phyloP scores from a whole-genome alignment of 2,797 vertebrate genomes.

The Pagetopsis macropterus region DNA sequence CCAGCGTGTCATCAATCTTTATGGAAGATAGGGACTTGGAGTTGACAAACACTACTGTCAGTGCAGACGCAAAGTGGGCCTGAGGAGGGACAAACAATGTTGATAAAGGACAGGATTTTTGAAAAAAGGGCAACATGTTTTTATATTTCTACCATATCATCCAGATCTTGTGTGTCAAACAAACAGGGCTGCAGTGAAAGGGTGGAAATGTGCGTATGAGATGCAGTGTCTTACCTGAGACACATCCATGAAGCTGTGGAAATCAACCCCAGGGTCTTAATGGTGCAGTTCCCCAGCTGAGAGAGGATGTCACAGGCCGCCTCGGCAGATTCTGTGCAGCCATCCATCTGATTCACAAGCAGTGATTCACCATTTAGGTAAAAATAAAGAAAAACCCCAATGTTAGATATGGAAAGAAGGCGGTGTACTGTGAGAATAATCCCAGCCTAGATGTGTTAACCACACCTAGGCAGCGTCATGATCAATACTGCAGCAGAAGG shows the following conservation, averaged over 20 bases:
- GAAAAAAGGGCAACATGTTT: background rate
- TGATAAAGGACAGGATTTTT: background rate
- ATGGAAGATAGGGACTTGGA: slow-evolving; percentile 96
- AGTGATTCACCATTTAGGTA: slow-evolving; percentile 44
- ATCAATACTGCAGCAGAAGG: slow-evolving; percentile 51
- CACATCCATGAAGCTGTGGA: slow-evolving; percentile 92
- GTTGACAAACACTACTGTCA: slow-evolving; percentile 97
- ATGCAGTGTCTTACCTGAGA: slow-evolving; percentile 83
- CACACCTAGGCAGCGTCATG: slow-evolving; percentile 22
- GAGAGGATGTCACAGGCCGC: slow-evolving; percentile 91
- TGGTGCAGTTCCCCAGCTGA: slow-evolving; percentile 91
- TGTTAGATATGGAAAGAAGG: slow-evolving; percentile 18
- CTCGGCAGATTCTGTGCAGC: slow-evolving; percentile 91
- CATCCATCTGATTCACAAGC: slow-evolving; percentile 85
- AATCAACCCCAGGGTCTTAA: slow-evolving; percentile 91
- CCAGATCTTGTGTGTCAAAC: background rate
- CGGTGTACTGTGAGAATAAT: slow-evolving; percentile 35
- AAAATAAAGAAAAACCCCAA: slow-evolving; percentile 1
- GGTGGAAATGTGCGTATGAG: background rate
- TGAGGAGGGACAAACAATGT: slow-evolving; percentile 58
- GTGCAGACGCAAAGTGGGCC: slow-evolving; percentile 96
- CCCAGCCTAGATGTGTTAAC: slow-evolving; percentile 37
- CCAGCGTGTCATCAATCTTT: slow-evolving; percentile 95
- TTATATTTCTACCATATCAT: background rate
- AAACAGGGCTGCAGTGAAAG: background rate